Base-by-base conservation (phyloP, 2,797 vertebrate species). In the Macropus fuliginosus region DNA sequence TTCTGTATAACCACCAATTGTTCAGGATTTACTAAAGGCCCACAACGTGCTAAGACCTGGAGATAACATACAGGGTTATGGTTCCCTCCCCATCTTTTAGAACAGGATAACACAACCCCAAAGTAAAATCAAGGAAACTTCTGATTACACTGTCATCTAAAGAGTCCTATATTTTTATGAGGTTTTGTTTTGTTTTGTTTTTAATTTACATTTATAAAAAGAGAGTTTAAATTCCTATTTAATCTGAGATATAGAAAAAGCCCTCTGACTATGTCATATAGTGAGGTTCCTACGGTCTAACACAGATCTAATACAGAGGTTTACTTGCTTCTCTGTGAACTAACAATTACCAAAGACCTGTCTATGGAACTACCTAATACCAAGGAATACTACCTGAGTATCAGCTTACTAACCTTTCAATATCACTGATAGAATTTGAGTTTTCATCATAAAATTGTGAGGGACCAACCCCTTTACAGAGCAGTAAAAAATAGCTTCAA, bases 361-460 rank as follows among this genome's bases (percentile, higher is more conserved):
- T 81, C 9, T 81, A 11, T 24, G 27, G 21, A 46, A 46, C 21
- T 81, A 46, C 52, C 52, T 52, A 52, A 52, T 52, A 52, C n/a
- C 31, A 57, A 54, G 55, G 28, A 50, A 59, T 12, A 54, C 28
- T 10, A 8, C 56, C 55, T 66, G 54, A 52, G 91, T 56, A 27
- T 92, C 66, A 92, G 24, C 14, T 14, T 81, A 56, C 31, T 28
- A 52, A 46, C 16, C 56, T 91, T 74, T 95, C 56, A 95, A 50
- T 87, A 50, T 87, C 91, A 91, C 92, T 54, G 46, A 10, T 50
- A 50, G 52, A 91, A 95, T 50, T 95, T 94, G 93, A 0, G 2
- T 10, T 87, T 96, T 81, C 54, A n/a, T 89, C 91, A 54, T 55
- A n/a, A 34, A 95, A 95, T 94, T 93, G 90, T 57, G 10, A 31